Evolutionary conservation across 1,140 invertebrate species (phyloP).

Genomic region (Drosophila arizonae): DNA sequence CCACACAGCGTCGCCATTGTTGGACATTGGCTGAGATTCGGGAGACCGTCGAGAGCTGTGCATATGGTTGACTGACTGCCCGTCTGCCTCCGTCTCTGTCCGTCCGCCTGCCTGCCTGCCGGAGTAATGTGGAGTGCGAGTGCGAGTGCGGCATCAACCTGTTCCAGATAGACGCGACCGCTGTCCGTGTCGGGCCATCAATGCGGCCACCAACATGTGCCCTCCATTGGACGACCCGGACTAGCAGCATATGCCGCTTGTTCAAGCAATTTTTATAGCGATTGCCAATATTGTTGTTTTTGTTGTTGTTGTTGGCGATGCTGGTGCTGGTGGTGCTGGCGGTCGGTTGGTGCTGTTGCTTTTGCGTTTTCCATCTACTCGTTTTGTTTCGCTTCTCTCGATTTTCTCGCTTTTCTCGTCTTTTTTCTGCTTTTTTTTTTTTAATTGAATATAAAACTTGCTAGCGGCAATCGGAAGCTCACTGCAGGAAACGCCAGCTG

Average conservation of each 20-base stretch:
- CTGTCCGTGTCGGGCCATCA: slow-evolving; percentile 16
- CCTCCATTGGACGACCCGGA: slow-evolving; percentile 43
- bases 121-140: slow-evolving; percentile 14
- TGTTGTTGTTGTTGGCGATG: slow-evolving; percentile 27
- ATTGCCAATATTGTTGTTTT: slow-evolving; percentile 68
- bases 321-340: slow-evolving; percentile 13
- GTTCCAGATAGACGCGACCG: slow-evolving; percentile 38
- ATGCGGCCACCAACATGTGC: slow-evolving; percentile 18
- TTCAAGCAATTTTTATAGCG: slow-evolving; percentile 75
- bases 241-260: slow-evolving; percentile 68
- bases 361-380: slow-evolving; percentile 28
- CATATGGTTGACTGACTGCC: slow-evolving; percentile 66
- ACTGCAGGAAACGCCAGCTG: slow-evolving; percentile 76
- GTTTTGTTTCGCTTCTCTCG: slow-evolving; percentile 19
- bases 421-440: slow-evolving; percentile 55
- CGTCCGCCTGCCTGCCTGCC: background rate
- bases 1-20: slow-evolving; percentile 72
- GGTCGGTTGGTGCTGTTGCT: slow-evolving; percentile 13
- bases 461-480: slow-evolving; percentile 75
- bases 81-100: background rate
- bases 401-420: slow-evolving; percentile 21
- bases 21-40: slow-evolving; percentile 58
- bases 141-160: slow-evolving; percentile 29
- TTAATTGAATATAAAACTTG: slow-evolving; percentile 82
- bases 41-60: slow-evolving; percentile 55